Percentiles rank a stretch among this genome's conserved stretches.
Conservation (phyloP, 2,888 invertebrate species). For the Polydrusus tereticollis region DNA sequence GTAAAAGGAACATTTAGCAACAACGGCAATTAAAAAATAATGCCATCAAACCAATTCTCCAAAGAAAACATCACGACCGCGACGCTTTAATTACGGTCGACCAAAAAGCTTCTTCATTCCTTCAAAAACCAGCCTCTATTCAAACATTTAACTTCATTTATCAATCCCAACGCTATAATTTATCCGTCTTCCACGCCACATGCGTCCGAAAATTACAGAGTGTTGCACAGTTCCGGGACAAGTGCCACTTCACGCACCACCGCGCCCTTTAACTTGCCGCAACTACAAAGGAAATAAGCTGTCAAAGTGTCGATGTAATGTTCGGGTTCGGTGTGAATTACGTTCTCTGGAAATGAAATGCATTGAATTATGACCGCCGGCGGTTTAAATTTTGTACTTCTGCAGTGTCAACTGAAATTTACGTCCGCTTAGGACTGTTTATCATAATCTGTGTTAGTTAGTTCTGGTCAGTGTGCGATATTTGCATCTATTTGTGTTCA, state of each 20-base stretch:
- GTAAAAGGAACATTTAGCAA: too few species aligned
- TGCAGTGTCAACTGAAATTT: constrained; percentile 6
- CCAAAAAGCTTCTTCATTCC: background rate
- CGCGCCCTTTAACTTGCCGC: constrained; percentile 18
- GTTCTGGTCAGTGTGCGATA: background rate
- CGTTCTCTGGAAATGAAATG: constrained; percentile 33
- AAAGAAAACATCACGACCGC: too few species aligned
- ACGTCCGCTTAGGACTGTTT: background rate
- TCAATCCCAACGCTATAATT: constrained; percentile 25
- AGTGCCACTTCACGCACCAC: constrained; percentile 39
- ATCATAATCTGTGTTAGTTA: constrained; percentile 2
- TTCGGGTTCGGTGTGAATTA: constrained; percentile 33
- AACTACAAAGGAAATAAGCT: constrained; percentile 41
- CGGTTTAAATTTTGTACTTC: constrained; percentile 17
- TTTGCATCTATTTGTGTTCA: background rate
- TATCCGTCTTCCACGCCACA: constrained; percentile 22
- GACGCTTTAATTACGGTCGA: background rate
- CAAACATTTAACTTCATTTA: constrained; percentile 28
- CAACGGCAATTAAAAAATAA: too few species aligned
- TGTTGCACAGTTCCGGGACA: constrained; percentile 34
- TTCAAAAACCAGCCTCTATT: constrained; percentile 2
- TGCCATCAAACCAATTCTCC: too few species aligned
- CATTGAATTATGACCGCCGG: constrained; percentile 28
- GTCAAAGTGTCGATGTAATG: constrained; percentile 39
- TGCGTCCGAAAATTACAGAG: constrained; percentile 44